phyloP scores from a whole-genome alignment of 2,113 vertebrate genomes.

The Chloebia gouldiae region DNA sequence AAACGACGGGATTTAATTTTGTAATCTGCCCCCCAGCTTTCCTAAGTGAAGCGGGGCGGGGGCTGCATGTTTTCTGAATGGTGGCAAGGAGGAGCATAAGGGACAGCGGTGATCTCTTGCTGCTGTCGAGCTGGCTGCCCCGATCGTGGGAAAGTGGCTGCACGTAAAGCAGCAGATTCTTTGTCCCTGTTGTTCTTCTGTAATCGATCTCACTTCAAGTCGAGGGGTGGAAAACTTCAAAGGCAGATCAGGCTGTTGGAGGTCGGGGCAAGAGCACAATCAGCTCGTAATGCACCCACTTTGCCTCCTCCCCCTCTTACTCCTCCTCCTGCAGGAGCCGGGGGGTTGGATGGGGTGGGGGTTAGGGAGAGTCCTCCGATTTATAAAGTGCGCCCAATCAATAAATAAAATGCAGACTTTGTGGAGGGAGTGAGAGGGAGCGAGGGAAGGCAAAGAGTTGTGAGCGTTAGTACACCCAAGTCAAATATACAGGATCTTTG shows the following conservation, averaged over 20 bases:
- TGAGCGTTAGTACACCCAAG: not conserved
- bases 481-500: not conserved
- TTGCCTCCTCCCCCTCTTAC: not conserved
- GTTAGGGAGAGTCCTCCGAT: not conserved
- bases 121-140: constrained; percentile 67
- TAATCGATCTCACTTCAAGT: constrained; percentile 84
- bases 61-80: not conserved
- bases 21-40: not conserved
- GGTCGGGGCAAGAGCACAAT: constrained; percentile 72
- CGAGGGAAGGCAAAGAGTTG: not conserved
- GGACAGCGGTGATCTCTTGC: constrained; percentile 23
- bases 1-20: not conserved
- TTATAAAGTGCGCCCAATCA: not conserved
- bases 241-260: constrained; percentile 74
- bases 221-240: constrained; percentile 80
- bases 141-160: constrained; percentile 86
- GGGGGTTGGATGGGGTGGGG: not conserved
- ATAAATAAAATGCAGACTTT: constrained; percentile 48
- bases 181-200: constrained; percentile 81
- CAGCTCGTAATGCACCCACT: constrained; percentile 46
- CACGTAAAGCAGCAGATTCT: constrained; percentile 79
- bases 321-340: constrained; percentile 2
- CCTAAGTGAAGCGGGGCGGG: not conserved
- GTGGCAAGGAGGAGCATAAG: constrained; percentile 1
- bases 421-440: not conserved